Percentiles rank a stretch among this genome's conserved stretches.
Conservation (phyloP, 2,888 invertebrate species). For the Nasonia oneida region DNA sequence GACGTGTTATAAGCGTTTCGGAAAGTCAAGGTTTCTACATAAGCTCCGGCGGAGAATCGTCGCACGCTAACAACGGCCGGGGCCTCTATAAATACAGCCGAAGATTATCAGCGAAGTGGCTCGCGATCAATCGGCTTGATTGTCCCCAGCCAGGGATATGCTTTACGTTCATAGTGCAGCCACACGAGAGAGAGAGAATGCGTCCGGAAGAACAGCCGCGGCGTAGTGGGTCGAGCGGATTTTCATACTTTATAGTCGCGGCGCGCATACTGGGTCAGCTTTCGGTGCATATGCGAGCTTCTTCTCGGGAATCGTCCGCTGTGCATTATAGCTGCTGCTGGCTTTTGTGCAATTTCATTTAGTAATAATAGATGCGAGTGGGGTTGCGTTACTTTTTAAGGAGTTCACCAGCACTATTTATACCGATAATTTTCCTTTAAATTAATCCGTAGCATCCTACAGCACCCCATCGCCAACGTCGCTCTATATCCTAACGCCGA, state of each 20-base stretch:
- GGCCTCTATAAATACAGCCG: neutral
- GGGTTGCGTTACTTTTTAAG: too few species aligned
- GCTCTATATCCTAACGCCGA: too few species aligned
- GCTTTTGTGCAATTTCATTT: too few species aligned
- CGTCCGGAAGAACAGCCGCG: neutral
- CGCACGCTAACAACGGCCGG: neutral
- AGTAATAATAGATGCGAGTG: too few species aligned
- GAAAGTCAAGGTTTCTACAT: neutral
- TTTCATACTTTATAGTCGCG: neutral
- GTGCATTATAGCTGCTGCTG: too few species aligned
- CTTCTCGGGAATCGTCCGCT: slow-evolving; percentile 27
- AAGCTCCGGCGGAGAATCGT: neutral
- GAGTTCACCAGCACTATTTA: too few species aligned
- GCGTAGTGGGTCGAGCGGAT: neutral
- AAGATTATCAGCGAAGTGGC: neutral
- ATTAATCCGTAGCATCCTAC: too few species aligned
- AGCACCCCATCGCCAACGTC: too few species aligned
- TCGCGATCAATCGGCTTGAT: neutral
- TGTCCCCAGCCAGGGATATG: neutral
- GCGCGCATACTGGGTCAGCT: slow-evolving; percentile 39
- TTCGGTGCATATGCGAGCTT: neutral
- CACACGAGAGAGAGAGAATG: neutral
- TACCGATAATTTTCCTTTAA: too few species aligned
- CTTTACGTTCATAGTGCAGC: neutral
- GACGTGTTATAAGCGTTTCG: neutral